A percentile compares a stretch with the other conserved stretches of the same genome.
phyloP scores from a whole-genome alignment of 2,888 invertebrate genomes.

The Pasiphila rectangulata region DNA sequence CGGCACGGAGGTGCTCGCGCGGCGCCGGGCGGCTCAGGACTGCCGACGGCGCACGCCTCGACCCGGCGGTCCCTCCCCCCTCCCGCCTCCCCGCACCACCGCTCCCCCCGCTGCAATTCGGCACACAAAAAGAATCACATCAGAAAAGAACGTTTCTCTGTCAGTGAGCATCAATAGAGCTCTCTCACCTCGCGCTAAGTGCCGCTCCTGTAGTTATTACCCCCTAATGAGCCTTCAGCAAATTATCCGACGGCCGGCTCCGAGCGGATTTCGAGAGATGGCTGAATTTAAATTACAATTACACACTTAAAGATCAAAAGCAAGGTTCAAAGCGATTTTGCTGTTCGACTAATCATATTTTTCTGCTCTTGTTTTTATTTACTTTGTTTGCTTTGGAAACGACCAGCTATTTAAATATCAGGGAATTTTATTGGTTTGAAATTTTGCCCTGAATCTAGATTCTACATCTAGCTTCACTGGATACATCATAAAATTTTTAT shows the following conservation, averaged over 20 bases:
- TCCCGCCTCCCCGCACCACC: slow-evolving; percentile 50
- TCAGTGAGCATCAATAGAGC: slow-evolving; percentile 67
- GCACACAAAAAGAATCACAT: slow-evolving; percentile 69
- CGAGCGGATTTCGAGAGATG: slow-evolving; percentile 32
- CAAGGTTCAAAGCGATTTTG: slow-evolving; percentile 47
- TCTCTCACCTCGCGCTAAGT: slow-evolving; percentile 60
- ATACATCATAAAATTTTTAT: background rate
- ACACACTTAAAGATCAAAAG: slow-evolving; percentile 65
- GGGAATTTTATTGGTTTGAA: background rate
- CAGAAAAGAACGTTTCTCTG: slow-evolving; percentile 70
- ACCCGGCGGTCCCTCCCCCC: too few relatives aligned
- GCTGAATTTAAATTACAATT: slow-evolving; percentile 40
- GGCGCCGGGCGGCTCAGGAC: slow-evolving; percentile 56
- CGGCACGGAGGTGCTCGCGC: slow-evolving; percentile 42
- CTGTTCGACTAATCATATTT: slow-evolving; percentile 44
- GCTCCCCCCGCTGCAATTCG: slow-evolving; percentile 59
- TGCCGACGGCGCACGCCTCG: slow-evolving; percentile 76
- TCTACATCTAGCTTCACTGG: background rate
- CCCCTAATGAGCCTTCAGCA: slow-evolving; percentile 60
- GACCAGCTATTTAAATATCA: background rate
- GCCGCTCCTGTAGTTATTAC: slow-evolving; percentile 62
- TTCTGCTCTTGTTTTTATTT: slow-evolving; percentile 13
- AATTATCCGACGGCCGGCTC: slow-evolving; percentile 50
- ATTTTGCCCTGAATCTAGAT: slow-evolving; percentile 2
- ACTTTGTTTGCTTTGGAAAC: slow-evolving; percentile 8